Evolutionary conservation across 2,113 vertebrate species (phyloP).

Genomic region (Girardinichthys multiradiatus): DNA sequence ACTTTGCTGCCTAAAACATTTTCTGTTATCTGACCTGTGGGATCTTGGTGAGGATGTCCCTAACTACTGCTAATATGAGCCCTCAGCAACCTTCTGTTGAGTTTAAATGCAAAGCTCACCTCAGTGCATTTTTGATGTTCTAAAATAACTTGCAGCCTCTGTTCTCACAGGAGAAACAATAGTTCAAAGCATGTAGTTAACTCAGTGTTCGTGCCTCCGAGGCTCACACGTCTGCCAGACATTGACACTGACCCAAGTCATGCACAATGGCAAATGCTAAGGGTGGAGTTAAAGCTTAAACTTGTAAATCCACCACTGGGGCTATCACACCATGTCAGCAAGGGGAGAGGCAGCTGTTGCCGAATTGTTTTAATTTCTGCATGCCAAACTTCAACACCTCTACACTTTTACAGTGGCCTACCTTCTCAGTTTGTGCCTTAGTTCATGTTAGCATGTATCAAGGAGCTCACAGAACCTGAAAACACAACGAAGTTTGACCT

Average conservation of each 20-base stretch:
- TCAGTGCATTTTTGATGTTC: constrained; percentile 5
- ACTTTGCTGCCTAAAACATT: background rate
- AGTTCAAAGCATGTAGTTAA: background rate
- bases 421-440: background rate
- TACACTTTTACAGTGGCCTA: constrained; percentile 7
- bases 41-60: constrained; percentile 16
- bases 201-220: background rate
- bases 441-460: background rate
- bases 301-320: constrained; percentile 58
- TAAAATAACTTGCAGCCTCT: background rate
- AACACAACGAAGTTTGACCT: background rate
- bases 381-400: constrained; percentile 23
- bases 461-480: too few species aligned
- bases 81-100: background rate
- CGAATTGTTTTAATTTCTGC: constrained; percentile 34
- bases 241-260: constrained; percentile 24
- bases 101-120: background rate
- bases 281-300: constrained; percentile 49
- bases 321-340: constrained; percentile 45
- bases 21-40: constrained; percentile 46
- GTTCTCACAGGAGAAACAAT: background rate
- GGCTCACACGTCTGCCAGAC: constrained; percentile 5
- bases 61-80: constrained; percentile 15
- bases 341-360: constrained; percentile 52
- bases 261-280: constrained; percentile 26